These are phyloP conservation scores for Pteronotus mesoamericanus DNA, from an alignment of 2,797 vertebrate species.

Conservation along the genomic window DNA sequence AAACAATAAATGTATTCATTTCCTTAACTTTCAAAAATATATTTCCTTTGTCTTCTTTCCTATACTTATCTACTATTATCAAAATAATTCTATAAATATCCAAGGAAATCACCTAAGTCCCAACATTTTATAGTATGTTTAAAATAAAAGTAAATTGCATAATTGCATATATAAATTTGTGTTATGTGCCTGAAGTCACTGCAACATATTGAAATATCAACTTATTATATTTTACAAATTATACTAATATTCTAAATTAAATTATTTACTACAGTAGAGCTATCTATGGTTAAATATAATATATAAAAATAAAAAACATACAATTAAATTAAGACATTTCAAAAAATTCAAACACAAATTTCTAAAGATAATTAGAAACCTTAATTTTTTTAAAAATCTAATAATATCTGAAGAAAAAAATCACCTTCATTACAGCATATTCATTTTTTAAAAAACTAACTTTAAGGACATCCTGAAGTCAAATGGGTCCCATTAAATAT, in stretches of 20 bases:
- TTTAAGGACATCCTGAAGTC: conserved; percentile 18
- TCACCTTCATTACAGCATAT: neutral
- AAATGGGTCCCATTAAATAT: conserved; percentile 32
- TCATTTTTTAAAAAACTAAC: conserved; percentile 25
- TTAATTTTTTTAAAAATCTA: neutral
- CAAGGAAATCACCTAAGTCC: neutral
- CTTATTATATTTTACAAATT: neutral
- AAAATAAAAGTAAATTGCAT: neutral
- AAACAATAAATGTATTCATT: neutral
- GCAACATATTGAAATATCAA: neutral
- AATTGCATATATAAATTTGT: neutral
- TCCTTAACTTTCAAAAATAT: neutral
- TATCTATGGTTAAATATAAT: neutral
- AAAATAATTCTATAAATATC: neutral
- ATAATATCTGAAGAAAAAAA: conserved; percentile 3
- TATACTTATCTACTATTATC: neutral
- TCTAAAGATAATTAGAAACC: neutral
- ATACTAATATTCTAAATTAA: neutral
- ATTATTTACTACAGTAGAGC: neutral
- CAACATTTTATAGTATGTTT: neutral
- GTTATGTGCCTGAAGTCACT: neutral
- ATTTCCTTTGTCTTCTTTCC: neutral
- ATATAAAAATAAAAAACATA: neutral
- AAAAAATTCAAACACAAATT: neutral
- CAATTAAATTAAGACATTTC: neutral